Base-by-base conservation (phyloP, 2,888 invertebrate genomes). In the Copidosoma aretas region DNA sequence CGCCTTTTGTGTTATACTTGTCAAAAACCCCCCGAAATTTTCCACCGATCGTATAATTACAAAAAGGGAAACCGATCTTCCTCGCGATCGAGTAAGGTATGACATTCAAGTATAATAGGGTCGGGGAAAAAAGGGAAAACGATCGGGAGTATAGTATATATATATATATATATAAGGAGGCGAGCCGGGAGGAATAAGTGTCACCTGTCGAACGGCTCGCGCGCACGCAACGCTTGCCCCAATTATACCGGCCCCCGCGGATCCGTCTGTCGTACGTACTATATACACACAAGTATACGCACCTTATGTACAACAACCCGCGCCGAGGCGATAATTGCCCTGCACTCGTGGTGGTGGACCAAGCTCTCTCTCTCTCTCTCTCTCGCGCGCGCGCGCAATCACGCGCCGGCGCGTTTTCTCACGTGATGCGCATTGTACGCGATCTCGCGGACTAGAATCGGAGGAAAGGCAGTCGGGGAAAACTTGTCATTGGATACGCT, bases 261-360 rank as follows among this genome's bases (percentile, higher is more conserved):
- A 32, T 32, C 3, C 8, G 8, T 32, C 3, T 8, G 8, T 32
- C 32, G 32, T 32, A 32, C 32, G 32, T 8, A 32, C 32, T 5
- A 8, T 32, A 32, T 8, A 32, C 32, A 32, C 32, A 32, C 52
- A 25, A 5, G 24, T 14, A 57, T 39, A 21, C 39, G 39, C 51
- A 39, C n/a, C 32, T 4, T 24, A 14, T 5, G 25, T n/a, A n/a
- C n/a, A n/a, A n/a, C n/a, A n/a, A n/a, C n/a, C n/a, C n/a, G n/a
- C n/a, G n/a, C n/a, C 22, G 41, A n/a, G 51, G 65, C 59, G 65
- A 69, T 69, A 69, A 69, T 69, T 69, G 64, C 56, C 15, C n/a
- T n/a, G n/a, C n/a, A n/a, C n/a, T n/a, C n/a, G n/a, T n/a, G n/a
- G n/a, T n/a, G n/a, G n/a, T n/a, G n/a, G n/a, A n/a, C n/a, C n/a